Conservation (phyloP, 2,888 invertebrate genomes). For the Pristionchus entomophagus region DNA sequence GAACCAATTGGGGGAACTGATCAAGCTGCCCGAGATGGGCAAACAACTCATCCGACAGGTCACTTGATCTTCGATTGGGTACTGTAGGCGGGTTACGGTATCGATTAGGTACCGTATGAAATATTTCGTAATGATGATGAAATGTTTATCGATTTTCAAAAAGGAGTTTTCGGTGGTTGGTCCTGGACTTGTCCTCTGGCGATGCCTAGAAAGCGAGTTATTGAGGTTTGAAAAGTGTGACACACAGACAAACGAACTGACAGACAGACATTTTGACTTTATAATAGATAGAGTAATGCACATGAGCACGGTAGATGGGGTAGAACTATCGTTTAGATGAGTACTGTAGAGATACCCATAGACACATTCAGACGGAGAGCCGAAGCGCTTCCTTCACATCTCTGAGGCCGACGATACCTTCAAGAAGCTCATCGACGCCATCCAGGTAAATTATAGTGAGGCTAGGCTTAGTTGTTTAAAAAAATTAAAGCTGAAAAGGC, state of each 20-base stretch:
- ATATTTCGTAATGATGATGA: too few species aligned
- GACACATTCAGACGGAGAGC: slow-evolving; percentile 46
- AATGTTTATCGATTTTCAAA: slow-evolving; percentile 85
- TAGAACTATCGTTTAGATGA: too few species aligned
- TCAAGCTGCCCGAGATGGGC: slow-evolving; percentile 91
- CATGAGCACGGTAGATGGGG: too few species aligned
- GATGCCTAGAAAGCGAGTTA: slow-evolving; percentile 87
- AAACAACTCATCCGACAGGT: slow-evolving; percentile 94
- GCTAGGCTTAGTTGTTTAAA: too few species aligned
- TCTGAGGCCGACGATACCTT: slow-evolving; percentile 71
- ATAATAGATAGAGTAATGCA: slow-evolving; percentile 85
- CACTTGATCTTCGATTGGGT: too few species aligned
- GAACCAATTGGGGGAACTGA: slow-evolving; percentile 93
- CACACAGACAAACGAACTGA: slow-evolving; percentile 94
- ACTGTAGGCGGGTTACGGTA: too few species aligned
- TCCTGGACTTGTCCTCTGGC: slow-evolving; percentile 98
- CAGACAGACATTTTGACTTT: slow-evolving; percentile 93
- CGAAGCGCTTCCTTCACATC: slow-evolving; percentile 84
- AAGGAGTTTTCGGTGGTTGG: slow-evolving; percentile 93
- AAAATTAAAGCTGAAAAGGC: too few species aligned
- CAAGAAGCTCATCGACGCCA: slow-evolving; percentile 82
- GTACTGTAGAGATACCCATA: too few species aligned
- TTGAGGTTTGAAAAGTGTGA: too few species aligned
- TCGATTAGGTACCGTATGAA: too few species aligned
- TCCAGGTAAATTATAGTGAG: too few species aligned